Evolutionary conservation across 2,797 vertebrate genomes (phyloP).

Genomic region (Psittacula echo): DNA sequence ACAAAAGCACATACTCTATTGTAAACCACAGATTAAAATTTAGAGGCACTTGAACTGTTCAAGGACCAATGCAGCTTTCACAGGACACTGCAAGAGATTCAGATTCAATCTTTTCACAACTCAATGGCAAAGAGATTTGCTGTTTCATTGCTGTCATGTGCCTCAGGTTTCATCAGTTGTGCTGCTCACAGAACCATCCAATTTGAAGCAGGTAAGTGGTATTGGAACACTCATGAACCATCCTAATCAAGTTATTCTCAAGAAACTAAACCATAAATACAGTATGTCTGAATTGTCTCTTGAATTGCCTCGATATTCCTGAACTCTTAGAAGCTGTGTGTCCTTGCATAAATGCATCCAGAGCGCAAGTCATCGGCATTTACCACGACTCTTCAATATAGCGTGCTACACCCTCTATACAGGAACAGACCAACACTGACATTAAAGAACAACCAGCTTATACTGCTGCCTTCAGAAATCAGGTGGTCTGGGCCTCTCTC

Average conservation of each 20-base stretch:
- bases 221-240: background rate
- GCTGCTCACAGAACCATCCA: background rate
- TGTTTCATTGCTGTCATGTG: background rate
- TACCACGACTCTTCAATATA: accelerated
- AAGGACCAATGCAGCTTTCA: background rate
- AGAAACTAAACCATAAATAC: background rate
- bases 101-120: background rate
- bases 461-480: background rate
- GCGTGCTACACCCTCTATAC: accelerated
- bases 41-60: background rate
- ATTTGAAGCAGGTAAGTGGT: background rate
- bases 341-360: background rate
- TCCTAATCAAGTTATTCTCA: background rate
- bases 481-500: background rate
- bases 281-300: background rate
- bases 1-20: background rate
- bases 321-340: background rate
- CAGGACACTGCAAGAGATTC: background rate
- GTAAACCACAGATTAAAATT: background rate
- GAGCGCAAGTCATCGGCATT: background rate
- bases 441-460: background rate
- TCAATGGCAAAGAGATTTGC: background rate
- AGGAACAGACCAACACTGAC: background rate
- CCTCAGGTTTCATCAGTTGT: background rate
- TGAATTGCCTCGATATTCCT: too few species aligned